Evolutionary conservation across 2,797 vertebrate species (phyloP).

Genomic region (Monodelphis domestica): DNA sequence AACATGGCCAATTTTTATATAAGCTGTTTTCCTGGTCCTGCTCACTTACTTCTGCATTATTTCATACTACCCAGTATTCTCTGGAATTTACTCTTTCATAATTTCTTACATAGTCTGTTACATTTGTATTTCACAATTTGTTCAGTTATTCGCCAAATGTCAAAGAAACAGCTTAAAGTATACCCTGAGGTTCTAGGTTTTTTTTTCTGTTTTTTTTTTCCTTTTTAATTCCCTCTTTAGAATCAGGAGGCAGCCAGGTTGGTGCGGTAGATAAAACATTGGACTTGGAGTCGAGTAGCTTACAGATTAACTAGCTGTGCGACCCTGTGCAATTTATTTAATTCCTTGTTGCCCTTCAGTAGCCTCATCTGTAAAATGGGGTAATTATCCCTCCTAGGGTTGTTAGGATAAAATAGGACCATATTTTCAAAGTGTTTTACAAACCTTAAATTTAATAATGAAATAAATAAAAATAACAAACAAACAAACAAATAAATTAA

Average conservation of each 20-base stretch:
- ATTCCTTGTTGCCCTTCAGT: not conserved
- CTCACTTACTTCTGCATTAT: not conserved
- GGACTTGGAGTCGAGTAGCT: not conserved
- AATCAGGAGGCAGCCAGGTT: not conserved
- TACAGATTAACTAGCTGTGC: not conserved
- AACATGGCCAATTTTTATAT: not conserved
- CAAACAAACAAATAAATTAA: no score
- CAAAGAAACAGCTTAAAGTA: not conserved
- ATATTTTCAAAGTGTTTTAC: not conserved
- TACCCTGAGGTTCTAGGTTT: not conserved
- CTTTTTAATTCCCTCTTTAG: not conserved
- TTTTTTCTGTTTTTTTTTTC: not conserved
- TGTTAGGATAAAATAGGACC: not conserved
- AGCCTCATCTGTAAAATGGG: not conserved
- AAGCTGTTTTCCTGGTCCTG: not conserved
- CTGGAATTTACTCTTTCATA: not conserved
- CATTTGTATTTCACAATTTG: not conserved
- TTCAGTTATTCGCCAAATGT: not conserved
- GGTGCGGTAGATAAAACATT: not conserved
- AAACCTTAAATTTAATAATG: not conserved
- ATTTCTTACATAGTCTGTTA: not conserved
- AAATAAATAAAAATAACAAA: no score
- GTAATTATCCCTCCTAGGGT: not conserved
- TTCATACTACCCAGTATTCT: not conserved
- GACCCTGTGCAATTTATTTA: not conserved